Conservation (phyloP, 2,797 vertebrate genomes). For the Otus scops region DNA sequence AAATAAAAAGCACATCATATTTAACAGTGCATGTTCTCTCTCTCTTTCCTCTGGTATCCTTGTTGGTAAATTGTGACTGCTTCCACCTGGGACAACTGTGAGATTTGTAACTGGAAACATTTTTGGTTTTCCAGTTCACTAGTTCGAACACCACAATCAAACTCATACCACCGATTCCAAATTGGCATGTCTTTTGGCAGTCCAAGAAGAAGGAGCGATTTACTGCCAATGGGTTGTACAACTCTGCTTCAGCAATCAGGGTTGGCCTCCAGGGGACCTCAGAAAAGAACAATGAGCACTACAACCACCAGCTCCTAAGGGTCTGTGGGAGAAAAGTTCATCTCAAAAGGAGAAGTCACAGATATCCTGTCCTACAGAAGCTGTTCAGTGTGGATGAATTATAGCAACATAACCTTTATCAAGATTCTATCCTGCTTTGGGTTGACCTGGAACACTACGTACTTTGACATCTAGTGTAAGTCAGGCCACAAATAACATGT, state of each 20-base stretch:
- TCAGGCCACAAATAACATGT: not conserved
- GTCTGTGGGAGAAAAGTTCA: not conserved
- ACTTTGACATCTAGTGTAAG: not conserved
- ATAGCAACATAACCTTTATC: not conserved
- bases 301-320: not conserved
- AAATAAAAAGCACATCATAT: not conserved
- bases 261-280: not conserved
- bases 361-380: not conserved
- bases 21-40: not conserved
- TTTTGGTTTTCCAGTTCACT: not conserved
- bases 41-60: not conserved
- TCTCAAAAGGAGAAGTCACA: not conserved
- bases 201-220: not conserved
- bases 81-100: not conserved
- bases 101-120: not conserved
- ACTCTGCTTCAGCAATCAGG: not conserved
- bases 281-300: not conserved
- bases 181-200: not conserved
- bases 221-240: not conserved
- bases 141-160: not conserved
- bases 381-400: not conserved
- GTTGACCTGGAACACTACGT: not conserved
- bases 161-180: not conserved
- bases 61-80: not conserved
- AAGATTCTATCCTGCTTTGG: not conserved